Base-by-base conservation (phyloP, 1,140 invertebrate species). In the Danaus melanippus region DNA sequence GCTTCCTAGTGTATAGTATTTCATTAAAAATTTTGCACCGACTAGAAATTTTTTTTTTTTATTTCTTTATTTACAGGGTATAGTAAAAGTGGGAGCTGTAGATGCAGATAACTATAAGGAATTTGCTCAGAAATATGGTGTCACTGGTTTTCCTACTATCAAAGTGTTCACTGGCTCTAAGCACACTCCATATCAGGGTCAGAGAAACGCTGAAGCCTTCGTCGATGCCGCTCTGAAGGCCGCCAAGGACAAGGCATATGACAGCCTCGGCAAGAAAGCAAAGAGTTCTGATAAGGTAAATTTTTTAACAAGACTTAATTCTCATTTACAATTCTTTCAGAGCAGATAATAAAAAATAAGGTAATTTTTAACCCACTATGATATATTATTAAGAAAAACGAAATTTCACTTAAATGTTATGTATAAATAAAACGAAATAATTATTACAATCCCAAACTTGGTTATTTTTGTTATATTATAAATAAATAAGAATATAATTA, bases 61-160 rank as follows among this genome's bases (percentile, higher is more conserved):
- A 10, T 46, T 32, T 45, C 4, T 21, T 42, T 45, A 71, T 40
- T 87, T 87, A 46, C 63, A 95, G 92, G 97, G 97, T 58, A 88
- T 98, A 12, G 92, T 95, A 0, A 98, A 98, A 91, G 94, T 98
- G 46, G 97, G 96, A 44, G 96, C 95, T 8, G 92, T 99, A 0
- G 93, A 99, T 90, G 95, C 93, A 11, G 97, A 98, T 84, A 91
- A 95, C 17, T 93, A 99, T 72, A 93, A 94, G 71, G 92, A 93
- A 11, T 76, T 99, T 10, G 93, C 92, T 15, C 88, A 91, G 15
- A 92, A 93, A 74, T 99, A 92, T 89, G 92, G 92, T 50, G 92
- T 99, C 45, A 87, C 90, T 70, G 97, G 98, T 53, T 99, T 98
- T 79, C 98, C 98, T 12, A 98, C 97, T 0, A 94, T 99, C 56